Percentiles rank a stretch among this genome's conserved stretches.
Conservation (phyloP, 1,140 invertebrate genomes). For the Carposina sasakii region DNA sequence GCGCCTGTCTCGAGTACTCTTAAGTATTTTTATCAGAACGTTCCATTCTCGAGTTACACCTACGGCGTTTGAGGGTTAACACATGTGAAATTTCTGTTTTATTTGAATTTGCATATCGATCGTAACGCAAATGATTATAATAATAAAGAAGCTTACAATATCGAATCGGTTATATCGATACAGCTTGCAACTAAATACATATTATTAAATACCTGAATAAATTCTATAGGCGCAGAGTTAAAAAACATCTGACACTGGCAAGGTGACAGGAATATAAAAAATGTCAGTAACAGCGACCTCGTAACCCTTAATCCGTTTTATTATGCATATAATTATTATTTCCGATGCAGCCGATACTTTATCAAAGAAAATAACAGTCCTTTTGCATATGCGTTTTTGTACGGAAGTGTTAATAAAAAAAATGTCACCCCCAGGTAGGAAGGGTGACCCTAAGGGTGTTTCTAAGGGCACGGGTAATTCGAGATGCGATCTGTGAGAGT, state of each 20-base stretch:
- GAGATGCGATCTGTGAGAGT: slow-evolving; percentile 45
- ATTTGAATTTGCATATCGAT: slow-evolving; percentile 24
- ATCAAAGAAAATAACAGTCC: slow-evolving; percentile 66
- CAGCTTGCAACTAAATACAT: slow-evolving; percentile 48
- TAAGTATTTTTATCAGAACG: slow-evolving; percentile 49
- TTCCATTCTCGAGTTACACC: slow-evolving; percentile 46
- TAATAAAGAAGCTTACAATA: slow-evolving; percentile 26
- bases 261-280: slow-evolving; percentile 65
- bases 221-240: slow-evolving; percentile 36
- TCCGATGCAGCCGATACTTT: slow-evolving; percentile 60
- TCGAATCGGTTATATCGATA: slow-evolving; percentile 36
- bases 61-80: slow-evolving; percentile 62
- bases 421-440: slow-evolving; percentile 66
- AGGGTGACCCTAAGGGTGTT: slow-evolving; percentile 57
- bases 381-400: slow-evolving; percentile 65
- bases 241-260: slow-evolving; percentile 49
- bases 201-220: slow-evolving; percentile 45
- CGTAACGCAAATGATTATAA: slow-evolving; percentile 17
- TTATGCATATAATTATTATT: slow-evolving; percentile 73
- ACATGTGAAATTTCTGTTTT: neutral
- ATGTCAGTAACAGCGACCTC: slow-evolving; percentile 50
- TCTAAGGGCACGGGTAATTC: slow-evolving; percentile 51
- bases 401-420: slow-evolving; percentile 71
- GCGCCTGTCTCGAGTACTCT: slow-evolving; percentile 37
- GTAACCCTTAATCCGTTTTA: slow-evolving; percentile 64